Evolutionary conservation across 2,797 vertebrate genomes (phyloP).

Genomic region (Taeniopygia guttata): DNA sequence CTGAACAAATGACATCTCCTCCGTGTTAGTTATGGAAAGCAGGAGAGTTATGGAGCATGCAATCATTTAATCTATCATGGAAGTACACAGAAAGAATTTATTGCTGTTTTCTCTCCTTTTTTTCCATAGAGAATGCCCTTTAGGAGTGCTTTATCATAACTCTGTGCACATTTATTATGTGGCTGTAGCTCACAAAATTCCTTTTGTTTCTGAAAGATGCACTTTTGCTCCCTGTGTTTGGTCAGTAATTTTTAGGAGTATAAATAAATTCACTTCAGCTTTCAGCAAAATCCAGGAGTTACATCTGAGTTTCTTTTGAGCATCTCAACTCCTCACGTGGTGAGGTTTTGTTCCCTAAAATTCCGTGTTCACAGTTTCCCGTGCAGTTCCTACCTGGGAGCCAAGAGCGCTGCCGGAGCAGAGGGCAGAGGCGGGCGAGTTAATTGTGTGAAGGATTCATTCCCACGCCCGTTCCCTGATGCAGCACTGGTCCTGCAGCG

Average conservation of each 20-base stretch:
- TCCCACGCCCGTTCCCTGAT: not conserved
- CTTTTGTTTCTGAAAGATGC: not conserved
- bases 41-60: not conserved
- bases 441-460: not conserved
- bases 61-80: not conserved
- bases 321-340: not conserved
- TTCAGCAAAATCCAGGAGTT: not conserved
- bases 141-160: slow-evolving; percentile 8
- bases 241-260: not conserved
- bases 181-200: not conserved
- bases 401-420: not conserved
- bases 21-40: not conserved
- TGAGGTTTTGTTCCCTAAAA: not conserved
- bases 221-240: not conserved
- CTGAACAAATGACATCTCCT: not conserved
- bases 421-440: not conserved
- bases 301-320: not conserved
- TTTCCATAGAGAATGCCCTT: not conserved
- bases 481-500: slow-evolving; percentile 1
- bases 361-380: accelerated
- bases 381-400: not conserved
- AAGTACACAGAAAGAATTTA: not conserved
- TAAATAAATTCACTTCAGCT: not conserved
- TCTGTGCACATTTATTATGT: not conserved
- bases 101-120: not conserved